These are phyloP conservation scores for Platycheirus albimanus DNA, from an alignment of 2,888 invertebrate species.

Conservation along the genomic window DNA sequence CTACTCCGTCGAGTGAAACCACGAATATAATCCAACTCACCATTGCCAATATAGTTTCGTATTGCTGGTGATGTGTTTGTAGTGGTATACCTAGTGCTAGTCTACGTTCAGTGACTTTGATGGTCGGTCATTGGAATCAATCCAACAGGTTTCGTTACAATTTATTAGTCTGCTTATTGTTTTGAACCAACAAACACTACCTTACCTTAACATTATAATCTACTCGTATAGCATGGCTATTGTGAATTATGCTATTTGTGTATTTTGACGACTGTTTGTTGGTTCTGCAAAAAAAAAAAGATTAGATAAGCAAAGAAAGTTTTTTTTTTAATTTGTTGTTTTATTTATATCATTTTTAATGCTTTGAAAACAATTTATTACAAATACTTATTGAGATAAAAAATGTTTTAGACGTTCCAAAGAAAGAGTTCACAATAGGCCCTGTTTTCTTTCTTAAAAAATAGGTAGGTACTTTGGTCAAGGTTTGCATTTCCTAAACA, in stretches of 20 bases:
- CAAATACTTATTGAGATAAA: too few relatives aligned
- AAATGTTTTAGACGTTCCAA: too few relatives aligned
- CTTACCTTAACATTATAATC: not conserved
- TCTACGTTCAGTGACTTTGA: slow-evolving; percentile 70
- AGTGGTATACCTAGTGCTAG: slow-evolving; percentile 2
- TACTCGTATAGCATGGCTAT: not conserved
- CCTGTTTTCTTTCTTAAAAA: too few relatives aligned
- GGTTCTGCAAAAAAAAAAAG: slow-evolving; percentile 1
- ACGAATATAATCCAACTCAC: slow-evolving; percentile 43
- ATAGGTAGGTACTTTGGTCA: too few relatives aligned
- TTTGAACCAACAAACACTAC: not conserved
- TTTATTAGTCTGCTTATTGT: slow-evolving; percentile 54
- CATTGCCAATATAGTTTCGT: not conserved
- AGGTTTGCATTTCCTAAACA: too few relatives aligned
- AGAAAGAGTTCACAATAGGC: too few relatives aligned
- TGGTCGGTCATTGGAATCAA: slow-evolving; percentile 74
- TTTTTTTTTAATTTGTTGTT: not conserved
- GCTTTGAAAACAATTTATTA: too few relatives aligned
- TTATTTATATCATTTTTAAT: too few relatives aligned
- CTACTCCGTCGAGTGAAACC: slow-evolving; percentile 37
- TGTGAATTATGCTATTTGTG: slow-evolving; percentile 19
- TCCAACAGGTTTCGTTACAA: slow-evolving; percentile 74
- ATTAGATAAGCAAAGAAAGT: slow-evolving; percentile 52
- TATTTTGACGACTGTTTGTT: slow-evolving; percentile 14
- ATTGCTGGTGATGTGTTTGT: not conserved